Evolutionary conservation across 2,888 invertebrate species (phyloP), one percentile per base, ranked within the genome.

Genomic region (Drosophila austrosaltans): DNA sequence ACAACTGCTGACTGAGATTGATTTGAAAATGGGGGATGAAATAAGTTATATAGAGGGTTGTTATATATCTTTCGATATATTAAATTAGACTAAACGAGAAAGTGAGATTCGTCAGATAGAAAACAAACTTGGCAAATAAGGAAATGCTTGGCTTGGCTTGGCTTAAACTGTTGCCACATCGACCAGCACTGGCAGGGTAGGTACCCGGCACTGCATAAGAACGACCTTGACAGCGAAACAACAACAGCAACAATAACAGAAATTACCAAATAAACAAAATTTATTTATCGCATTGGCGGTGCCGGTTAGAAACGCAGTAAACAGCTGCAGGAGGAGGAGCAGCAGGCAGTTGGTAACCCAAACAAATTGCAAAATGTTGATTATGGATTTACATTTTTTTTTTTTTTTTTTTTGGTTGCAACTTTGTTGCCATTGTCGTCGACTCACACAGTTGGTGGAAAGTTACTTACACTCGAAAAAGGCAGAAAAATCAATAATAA

Each of bases 221-320:
- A 82, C 83, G 83, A 86, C 83, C 83, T 83, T 82, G 86, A 76
- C 82, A 77, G 77, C 76, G 71, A 79, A 85, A 73, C 69, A 63
- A 62, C 62, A 71, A 65, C 63, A 54, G 53, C 42, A 36, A 63
- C 39, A 68, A 22, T n/a, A 57, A 25, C 59, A 59, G 28, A 59
- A 59, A 69, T 56, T 56, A 63, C 64, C 25, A 53, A 53, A 36
- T 53, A 39, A 48, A 62, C 48, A 39, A 2, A 36, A 8, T 25
- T 48, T 48, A 48, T 48, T 48, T 48, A 48, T 48, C 48, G 48
- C 12, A 48, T 48, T 25, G 48, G 48, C 48, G 22, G 48, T 48
- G 48, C 48, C 48, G 48, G 48, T 48, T 48, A 48, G 48, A 12
- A 48, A 48, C 48, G 10, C 48, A 25, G 25, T 10, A 25, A 25